phyloP scores from a whole-genome alignment of 2,113 vertebrate species.

The Brachyhypopomus occidentalis region DNA sequence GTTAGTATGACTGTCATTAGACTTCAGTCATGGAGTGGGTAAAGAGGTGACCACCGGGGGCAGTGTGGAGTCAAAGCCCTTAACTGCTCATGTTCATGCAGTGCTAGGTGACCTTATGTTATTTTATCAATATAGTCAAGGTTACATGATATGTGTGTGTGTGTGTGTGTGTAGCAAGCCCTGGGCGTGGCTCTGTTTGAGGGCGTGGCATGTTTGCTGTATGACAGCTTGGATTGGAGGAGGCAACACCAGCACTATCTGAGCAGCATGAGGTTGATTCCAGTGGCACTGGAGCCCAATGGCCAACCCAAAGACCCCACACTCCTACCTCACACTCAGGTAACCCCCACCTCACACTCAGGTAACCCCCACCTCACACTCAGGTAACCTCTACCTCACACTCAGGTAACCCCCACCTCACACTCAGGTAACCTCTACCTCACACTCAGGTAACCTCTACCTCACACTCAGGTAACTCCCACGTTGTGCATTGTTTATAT shows the following conservation, averaged over 20 bases:
- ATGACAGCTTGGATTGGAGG: slow-evolving; percentile 84
- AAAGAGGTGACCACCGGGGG: too few relatives aligned
- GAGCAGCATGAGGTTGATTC: slow-evolving; percentile 73
- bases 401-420: too few relatives aligned
- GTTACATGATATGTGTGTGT: slow-evolving; percentile 4
- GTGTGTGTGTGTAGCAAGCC: slow-evolving; percentile 71
- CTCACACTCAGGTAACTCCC: too few relatives aligned
- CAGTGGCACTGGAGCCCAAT: slow-evolving; percentile 64
- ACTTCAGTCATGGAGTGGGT: too few relatives aligned
- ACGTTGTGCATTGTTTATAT: slow-evolving; percentile 5
- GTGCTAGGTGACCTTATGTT: too few relatives aligned
- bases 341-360: neutral
- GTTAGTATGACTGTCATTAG: too few relatives aligned
- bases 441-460: too few relatives aligned
- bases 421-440: too few relatives aligned
- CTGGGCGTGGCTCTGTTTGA: slow-evolving; percentile 82
- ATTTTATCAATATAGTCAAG: too few relatives aligned
- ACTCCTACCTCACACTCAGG: neutral
- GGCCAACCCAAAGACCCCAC: slow-evolving; percentile 52
- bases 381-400: too few relatives aligned
- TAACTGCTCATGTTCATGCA: too few relatives aligned
- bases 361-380: neutral
- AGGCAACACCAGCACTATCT: slow-evolving; percentile 84
- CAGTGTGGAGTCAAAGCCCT: too few relatives aligned
- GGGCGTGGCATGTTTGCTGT: slow-evolving; percentile 83